Evolutionary conservation across 2,888 invertebrate genomes (phyloP).

Genomic region (Aporophyla lueneburgensis): DNA sequence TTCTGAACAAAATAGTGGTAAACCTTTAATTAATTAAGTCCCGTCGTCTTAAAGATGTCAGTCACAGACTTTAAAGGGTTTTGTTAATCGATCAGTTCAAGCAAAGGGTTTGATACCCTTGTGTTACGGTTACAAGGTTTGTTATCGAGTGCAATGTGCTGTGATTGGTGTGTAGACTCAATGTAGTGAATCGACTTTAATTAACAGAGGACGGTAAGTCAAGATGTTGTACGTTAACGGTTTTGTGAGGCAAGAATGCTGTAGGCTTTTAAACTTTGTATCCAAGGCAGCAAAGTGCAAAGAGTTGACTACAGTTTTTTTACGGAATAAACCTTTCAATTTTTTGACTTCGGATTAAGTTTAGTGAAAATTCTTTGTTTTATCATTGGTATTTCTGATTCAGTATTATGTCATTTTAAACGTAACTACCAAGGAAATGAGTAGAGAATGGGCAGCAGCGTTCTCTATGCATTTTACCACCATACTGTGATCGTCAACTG

Average conservation of each 20-base stretch:
- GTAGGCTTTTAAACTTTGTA: neutral
- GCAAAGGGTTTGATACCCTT: conserved; percentile 32
- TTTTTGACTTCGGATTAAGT: too few relatives aligned
- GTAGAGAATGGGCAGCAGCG: too few relatives aligned
- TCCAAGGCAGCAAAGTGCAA: too few relatives aligned
- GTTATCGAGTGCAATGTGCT: conserved; percentile 2
- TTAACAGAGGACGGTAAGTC: conserved; percentile 26
- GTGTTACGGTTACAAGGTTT: neutral
- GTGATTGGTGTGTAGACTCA: conserved; percentile 5
- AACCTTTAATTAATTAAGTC: conserved; percentile 51
- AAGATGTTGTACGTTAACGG: neutral
- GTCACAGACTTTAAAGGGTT: conserved; percentile 36
- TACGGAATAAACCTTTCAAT: too few relatives aligned
- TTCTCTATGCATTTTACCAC: too few relatives aligned
- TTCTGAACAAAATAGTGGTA: conserved; percentile 35
- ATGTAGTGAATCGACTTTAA: conserved; percentile 21
- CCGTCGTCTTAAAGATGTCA: conserved; percentile 39
- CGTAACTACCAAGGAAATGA: too few relatives aligned
- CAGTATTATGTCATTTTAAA: too few relatives aligned
- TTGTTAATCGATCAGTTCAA: conserved; percentile 29
- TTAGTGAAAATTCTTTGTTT: too few relatives aligned
- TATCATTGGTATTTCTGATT: too few relatives aligned
- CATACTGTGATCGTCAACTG: too few relatives aligned
- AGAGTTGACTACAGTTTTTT: too few relatives aligned
- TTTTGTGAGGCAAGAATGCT: neutral